phyloP scores from a whole-genome alignment of 2,113 vertebrate species.

The Hemiscyllium ocellatum region DNA sequence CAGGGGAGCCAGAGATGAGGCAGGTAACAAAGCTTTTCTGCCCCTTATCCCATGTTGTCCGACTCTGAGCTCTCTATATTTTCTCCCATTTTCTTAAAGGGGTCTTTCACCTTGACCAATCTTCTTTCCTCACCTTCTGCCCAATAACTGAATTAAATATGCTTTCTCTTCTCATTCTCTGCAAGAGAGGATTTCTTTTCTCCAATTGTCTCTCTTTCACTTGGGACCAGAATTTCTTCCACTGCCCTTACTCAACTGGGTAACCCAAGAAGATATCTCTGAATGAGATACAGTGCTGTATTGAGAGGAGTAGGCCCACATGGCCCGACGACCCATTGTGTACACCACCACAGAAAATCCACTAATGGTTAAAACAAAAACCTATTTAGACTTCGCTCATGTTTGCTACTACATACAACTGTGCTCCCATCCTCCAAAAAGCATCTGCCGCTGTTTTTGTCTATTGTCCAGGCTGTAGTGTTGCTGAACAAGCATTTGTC shows the following conservation, averaged over 20 bases:
- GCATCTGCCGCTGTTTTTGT: no score
- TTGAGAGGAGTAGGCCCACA: background rate
- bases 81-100: background rate
- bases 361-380: no score
- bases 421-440: no score
- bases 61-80: background rate
- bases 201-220: background rate
- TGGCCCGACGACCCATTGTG: no score
- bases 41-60: background rate
- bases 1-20: background rate
- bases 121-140: background rate
- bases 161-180: background rate
- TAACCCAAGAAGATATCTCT: background rate
- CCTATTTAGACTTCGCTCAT: no score
- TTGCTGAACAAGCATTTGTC: no score
- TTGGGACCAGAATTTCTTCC: background rate
- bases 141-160: background rate
- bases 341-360: no score
- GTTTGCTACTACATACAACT: no score
- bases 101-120: background rate
- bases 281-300: background rate
- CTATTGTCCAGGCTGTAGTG: no score
- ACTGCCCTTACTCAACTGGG: background rate
- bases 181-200: background rate
- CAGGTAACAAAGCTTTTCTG: background rate